Percentiles rank a stretch among this genome's conserved stretches.
Conservation (phyloP, 2,888 invertebrate species). For the Caradrina clavipalpis region DNA sequence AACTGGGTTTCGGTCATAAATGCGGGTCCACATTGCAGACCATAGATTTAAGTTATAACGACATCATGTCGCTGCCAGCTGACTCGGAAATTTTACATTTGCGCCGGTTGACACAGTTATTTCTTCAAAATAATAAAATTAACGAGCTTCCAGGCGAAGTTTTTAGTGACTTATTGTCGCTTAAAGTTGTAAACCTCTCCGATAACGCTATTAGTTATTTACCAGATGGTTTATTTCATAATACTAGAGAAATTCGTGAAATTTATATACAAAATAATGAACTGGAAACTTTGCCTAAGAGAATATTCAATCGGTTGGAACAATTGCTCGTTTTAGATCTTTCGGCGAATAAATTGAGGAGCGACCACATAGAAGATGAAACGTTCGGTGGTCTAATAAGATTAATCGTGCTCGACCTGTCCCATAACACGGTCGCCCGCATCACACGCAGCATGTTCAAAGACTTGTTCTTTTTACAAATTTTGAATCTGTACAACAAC, state of each 20-base stretch:
- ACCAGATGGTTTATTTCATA: slow-evolving; percentile 95
- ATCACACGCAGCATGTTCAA: slow-evolving; percentile 96
- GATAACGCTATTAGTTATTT: slow-evolving; percentile 95
- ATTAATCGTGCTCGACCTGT: slow-evolving; percentile 96
- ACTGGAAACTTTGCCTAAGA: slow-evolving; percentile 95
- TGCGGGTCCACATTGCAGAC: slow-evolving; percentile 94
- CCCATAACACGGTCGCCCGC: slow-evolving; percentile 95
- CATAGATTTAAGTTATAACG: slow-evolving; percentile 95
- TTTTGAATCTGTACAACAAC: slow-evolving; percentile 96
- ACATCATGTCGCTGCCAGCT: slow-evolving; percentile 93
- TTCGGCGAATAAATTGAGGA: slow-evolving; percentile 96
- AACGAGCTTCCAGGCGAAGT: slow-evolving; percentile 94
- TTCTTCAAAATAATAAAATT: slow-evolving; percentile 96
- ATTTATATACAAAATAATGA: slow-evolving; percentile 97
- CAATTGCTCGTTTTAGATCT: slow-evolving; percentile 96
- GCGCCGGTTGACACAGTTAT: slow-evolving; percentile 94
- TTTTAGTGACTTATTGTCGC: slow-evolving; percentile 94
- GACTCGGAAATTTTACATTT: slow-evolving; percentile 94
- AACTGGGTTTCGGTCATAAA: slow-evolving; percentile 93
- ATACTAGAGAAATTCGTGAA: slow-evolving; percentile 95
- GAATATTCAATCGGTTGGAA: slow-evolving; percentile 96
- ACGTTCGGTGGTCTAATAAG: slow-evolving; percentile 96
- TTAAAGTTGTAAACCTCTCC: slow-evolving; percentile 96
- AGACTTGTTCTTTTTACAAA: slow-evolving; percentile 96
- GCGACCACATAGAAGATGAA: slow-evolving; percentile 96